Percentiles rank a stretch among this genome's conserved stretches.
These are phyloP conservation scores for Platycercus adscitus DNA, from an alignment of 2,113 vertebrate species.

Conservation along the genomic window DNA sequence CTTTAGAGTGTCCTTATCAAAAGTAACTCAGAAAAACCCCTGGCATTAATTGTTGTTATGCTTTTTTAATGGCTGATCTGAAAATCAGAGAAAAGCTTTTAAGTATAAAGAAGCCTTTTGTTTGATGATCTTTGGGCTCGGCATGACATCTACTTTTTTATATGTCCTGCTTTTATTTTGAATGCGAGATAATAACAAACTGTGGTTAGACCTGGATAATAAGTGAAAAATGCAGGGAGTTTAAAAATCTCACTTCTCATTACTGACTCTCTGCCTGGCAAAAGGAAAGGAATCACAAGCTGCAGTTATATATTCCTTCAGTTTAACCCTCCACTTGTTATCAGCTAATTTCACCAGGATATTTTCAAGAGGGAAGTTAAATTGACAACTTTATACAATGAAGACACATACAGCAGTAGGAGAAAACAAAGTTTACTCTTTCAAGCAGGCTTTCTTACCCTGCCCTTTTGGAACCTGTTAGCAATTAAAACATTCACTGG, in stretches of 20 bases:
- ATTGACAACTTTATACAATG: background rate
- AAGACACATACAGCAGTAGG: background rate
- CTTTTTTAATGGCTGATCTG: constrained; percentile 26
- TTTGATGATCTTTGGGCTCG: constrained; percentile 47
- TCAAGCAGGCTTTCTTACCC: background rate
- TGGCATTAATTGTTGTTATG: constrained; percentile 40
- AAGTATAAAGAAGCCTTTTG: constrained; percentile 39
- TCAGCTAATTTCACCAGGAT: constrained; percentile 10
- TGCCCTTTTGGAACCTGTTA: background rate
- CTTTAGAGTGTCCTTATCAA: constrained; percentile 2
- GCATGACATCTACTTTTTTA: constrained; percentile 30
- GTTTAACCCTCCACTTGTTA: constrained; percentile 10
- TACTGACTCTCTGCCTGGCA: background rate
- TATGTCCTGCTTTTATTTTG: constrained; percentile 53
- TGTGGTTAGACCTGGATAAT: background rate
- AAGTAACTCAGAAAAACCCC: constrained; percentile 1
- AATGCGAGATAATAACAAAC: constrained; percentile 38
- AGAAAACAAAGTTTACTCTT: constrained; percentile 37
- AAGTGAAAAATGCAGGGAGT: constrained; percentile 5
- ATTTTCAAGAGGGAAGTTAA: constrained; percentile 27
- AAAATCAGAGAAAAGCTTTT: constrained; percentile 47
- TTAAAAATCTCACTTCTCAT: constrained; percentile 20
- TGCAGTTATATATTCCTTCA: constrained; percentile 4
- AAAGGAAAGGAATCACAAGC: background rate
- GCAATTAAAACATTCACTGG: constrained; percentile 40